Base-by-base conservation (phyloP, 2,888 invertebrate species). In the Thymelicus acteon region DNA sequence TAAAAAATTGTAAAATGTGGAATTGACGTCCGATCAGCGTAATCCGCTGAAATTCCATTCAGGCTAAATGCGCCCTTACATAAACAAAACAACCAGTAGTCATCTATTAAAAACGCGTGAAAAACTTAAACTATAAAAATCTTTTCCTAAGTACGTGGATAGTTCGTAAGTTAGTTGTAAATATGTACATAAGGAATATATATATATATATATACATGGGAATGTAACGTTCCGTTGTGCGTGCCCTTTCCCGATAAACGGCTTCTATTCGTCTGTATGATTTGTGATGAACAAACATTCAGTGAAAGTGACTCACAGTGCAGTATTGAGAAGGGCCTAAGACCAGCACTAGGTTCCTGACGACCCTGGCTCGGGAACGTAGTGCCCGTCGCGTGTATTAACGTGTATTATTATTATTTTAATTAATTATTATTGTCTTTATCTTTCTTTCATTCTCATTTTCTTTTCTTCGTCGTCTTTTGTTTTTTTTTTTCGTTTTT, bases 101-200 rank as follows among this genome's bases (percentile, higher is more conserved):
- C 67, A 60, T 60, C 60, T 60, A 37, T 49, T 67, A 49, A 57
- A 15, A 52, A 37, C n/a, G 61, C 61, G 63, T 63, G 68, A 60
- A 60, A 60, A 60, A 40, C 54, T 54, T 15, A 60, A 72, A 66
- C 48, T 81, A 79, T 82, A 81, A 78, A 82, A 78, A 80, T 78
- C 76, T 75, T 79, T 78, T 76, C 78, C 80, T 80, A 83, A 84
- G 84, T 87, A 85, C 85, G 82, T 83, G 80, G 79, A 77, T 79
- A 78, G 71, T 31, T 52, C 63, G 63, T 79, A 82, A 79, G 79
- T 76, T 81, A 85, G 79, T 75, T 92, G 91, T 92, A 92, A 78
- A 93, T 91, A 91, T 91, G 91, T 92, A 89, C 80, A 90, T 90
- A 89, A 77, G 74, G 64, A 75, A 79, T 79, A 84, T 82, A 83